phyloP scores from a whole-genome alignment of 2,797 vertebrate species.

The Lutjanus campechanus region DNA sequence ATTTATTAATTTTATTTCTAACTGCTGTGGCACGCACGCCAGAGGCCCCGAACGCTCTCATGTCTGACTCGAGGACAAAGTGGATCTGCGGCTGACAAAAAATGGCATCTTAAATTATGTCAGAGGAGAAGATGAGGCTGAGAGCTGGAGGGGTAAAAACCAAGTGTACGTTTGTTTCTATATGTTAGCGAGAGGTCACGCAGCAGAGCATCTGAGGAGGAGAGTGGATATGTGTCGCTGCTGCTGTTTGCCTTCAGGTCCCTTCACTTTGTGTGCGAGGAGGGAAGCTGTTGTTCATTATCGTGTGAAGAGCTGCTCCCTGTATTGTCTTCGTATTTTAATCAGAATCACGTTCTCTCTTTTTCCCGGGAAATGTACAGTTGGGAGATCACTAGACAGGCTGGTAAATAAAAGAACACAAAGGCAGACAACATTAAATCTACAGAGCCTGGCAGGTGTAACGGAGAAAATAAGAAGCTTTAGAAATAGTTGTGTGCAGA shows the following conservation, averaged over 20 bases:
- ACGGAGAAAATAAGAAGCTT: too few relatives aligned
- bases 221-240: neutral
- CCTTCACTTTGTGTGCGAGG: too few relatives aligned
- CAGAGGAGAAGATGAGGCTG: neutral
- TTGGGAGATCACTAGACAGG: too few relatives aligned
- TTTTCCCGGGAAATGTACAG: too few relatives aligned
- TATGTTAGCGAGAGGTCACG: neutral
- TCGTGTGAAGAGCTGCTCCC: neutral
- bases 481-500: too few relatives aligned
- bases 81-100: neutral
- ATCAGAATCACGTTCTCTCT: neutral
- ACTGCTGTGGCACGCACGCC: neutral
- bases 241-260: neutral
- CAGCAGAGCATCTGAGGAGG: neutral
- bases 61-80: neutral
- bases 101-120: slow-evolving; percentile 22
- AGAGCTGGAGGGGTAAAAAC: neutral
- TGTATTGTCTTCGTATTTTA: neutral
- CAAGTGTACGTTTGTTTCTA: neutral
- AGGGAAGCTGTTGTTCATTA: too few relatives aligned
- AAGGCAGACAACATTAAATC: too few relatives aligned
- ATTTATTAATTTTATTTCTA: neutral
- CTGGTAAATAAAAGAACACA: too few relatives aligned
- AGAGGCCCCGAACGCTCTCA: neutral
- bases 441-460: too few relatives aligned